Conservation (phyloP, 2,888 invertebrate genomes). For the Allacma fusca region DNA sequence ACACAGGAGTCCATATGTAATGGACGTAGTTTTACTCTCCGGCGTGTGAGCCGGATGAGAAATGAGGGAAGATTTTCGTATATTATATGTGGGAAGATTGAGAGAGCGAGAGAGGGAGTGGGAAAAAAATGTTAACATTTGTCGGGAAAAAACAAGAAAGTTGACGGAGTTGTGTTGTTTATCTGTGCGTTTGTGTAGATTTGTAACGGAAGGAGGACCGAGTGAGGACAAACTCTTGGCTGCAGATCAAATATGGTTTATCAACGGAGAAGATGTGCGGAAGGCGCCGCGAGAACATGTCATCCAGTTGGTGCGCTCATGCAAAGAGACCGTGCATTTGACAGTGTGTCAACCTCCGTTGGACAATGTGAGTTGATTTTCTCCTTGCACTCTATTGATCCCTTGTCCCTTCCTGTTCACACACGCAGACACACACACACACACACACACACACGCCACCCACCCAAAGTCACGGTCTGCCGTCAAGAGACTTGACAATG, state of each 20-base stretch:
- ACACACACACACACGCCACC: too few relatives aligned
- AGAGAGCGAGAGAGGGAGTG: too few relatives aligned
- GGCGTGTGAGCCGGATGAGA: too few relatives aligned
- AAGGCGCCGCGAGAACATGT: conserved; percentile 86
- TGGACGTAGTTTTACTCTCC: too few relatives aligned
- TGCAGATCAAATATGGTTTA: conserved; percentile 88
- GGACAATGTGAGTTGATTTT: conserved; percentile 68
- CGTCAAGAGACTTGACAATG: too few relatives aligned
- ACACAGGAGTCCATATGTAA: too few relatives aligned
- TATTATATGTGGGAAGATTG: too few relatives aligned
- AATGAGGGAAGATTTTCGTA: too few relatives aligned
- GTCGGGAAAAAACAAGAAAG: neutral
- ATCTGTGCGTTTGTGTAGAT: conserved; percentile 64
- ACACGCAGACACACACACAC: too few relatives aligned
- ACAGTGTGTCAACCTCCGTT: conserved; percentile 84
- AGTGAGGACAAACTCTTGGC: conserved; percentile 89
- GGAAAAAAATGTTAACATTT: neutral
- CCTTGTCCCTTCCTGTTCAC: neutral
- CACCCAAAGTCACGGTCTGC: too few relatives aligned
- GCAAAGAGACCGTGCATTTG: conserved; percentile 77
- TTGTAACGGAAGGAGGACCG: conserved; percentile 88
- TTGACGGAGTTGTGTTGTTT: neutral
- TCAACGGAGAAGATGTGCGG: conserved; percentile 90
- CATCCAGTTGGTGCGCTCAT: conserved; percentile 85
- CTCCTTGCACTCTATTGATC: conserved; percentile 14